Evolutionary conservation across 35 echinoderm and acorn worm species (phyloP).

Genomic region (Patiria miniata): DNA sequence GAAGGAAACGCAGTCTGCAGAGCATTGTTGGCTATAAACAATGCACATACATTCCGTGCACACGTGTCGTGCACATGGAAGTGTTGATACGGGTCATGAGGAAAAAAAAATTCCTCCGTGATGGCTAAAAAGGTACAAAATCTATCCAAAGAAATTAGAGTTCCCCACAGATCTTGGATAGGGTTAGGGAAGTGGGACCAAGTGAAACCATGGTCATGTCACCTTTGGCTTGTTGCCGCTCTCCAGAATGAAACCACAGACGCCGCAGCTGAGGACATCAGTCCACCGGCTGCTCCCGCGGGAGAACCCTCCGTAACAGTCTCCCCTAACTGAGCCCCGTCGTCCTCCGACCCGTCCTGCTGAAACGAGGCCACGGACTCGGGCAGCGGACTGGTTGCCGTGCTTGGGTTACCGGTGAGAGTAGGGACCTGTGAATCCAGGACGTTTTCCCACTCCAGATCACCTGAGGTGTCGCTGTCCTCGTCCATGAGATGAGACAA

Average conservation of each 20-base stretch:
- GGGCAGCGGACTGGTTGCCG: constrained; percentile 10
- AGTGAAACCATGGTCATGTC: neutral
- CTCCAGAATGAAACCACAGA: constrained; percentile 78
- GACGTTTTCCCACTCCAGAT: constrained; percentile 81
- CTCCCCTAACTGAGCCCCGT: neutral
- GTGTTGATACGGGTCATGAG: too few species aligned
- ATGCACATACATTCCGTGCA: too few species aligned
- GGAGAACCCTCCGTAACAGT: constrained; percentile 22
- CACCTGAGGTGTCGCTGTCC: constrained; percentile 30
- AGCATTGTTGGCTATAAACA: too few species aligned
- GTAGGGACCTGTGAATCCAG: constrained; percentile 2
- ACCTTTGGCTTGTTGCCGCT: constrained; percentile 59
- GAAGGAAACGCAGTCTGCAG: too few species aligned
- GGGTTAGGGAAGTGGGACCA: too few species aligned
- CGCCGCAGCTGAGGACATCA: constrained; percentile 78
- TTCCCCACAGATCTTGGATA: too few species aligned
- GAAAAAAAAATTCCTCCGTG: too few species aligned
- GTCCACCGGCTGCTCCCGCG: constrained; percentile 39
- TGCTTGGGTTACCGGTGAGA: constrained; percentile 8
- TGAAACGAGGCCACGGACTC: constrained; percentile 20
- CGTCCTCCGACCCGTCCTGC: neutral
- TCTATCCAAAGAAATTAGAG: too few species aligned
- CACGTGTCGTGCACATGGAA: too few species aligned
- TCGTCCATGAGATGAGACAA: constrained; percentile 57
- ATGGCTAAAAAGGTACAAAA: too few species aligned